A percentile compares a stretch with the other conserved stretches of the same genome.
Conservation (phyloP, 1,140 invertebrate species). For the Zaprionus inermis region DNA sequence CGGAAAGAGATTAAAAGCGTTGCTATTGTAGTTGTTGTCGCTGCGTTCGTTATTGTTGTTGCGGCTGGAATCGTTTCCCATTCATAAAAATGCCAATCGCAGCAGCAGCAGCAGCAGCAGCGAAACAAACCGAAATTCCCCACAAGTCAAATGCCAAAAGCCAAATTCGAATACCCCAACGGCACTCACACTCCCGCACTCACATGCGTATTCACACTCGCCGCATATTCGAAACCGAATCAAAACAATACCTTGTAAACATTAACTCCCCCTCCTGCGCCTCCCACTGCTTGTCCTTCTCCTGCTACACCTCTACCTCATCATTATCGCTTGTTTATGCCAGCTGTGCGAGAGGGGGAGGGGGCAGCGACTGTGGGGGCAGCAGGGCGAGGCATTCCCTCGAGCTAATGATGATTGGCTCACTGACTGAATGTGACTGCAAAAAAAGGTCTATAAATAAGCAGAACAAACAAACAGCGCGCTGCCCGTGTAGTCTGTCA, state of each 20-base stretch:
- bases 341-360: conserved; percentile 14
- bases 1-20: conserved; percentile 68
- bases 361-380: not conserved
- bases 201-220: conserved; percentile 20
- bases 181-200: not conserved
- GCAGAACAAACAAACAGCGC: conserved; percentile 51
- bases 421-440: conserved; percentile 55
- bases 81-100: conserved; percentile 74
- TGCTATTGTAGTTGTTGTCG: conserved; percentile 37
- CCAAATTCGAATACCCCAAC: not conserved
- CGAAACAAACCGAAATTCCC: conserved; percentile 13
- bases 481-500: conserved; percentile 26
- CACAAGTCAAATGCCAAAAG: not conserved
- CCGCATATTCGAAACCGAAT: conserved; percentile 47
- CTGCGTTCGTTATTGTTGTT: conserved; percentile 35
- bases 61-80: conserved; percentile 40
- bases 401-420: conserved; percentile 40
- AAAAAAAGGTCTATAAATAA: conserved; percentile 69
- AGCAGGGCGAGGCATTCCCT: conserved; percentile 8
- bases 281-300: no score
- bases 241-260: conserved; percentile 71
- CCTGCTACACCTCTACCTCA: no score
- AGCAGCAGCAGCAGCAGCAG: conserved; percentile 34
- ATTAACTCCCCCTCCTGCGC: conserved; percentile 28
- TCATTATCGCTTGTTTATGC: conserved; percentile 61